Evolutionary conservation across 2,797 vertebrate genomes (phyloP).

Genomic region (Valencia hispanica): DNA sequence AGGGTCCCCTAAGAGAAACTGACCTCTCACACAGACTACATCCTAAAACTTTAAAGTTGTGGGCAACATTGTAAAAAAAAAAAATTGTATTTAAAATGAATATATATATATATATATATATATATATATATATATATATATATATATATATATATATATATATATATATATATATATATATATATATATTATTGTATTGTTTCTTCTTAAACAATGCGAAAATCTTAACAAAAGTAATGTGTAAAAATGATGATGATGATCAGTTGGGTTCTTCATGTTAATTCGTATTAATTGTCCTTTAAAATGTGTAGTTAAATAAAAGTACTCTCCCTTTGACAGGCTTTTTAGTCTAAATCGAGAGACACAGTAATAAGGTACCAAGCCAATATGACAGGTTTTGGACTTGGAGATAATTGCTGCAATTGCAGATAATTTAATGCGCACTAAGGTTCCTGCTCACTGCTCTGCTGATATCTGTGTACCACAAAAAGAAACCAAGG

Average conservation of each 20-base stretch:
- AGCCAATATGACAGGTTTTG: conserved; percentile 42
- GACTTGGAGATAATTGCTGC: conserved; percentile 57
- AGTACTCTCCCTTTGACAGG: conserved; percentile 17
- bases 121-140: too few species aligned
- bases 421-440: conserved; percentile 63
- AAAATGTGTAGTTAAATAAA: conserved; percentile 18
- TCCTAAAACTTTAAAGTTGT: not conserved
- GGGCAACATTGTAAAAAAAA: too few species aligned
- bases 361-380: conserved; percentile 33
- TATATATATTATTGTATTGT: too few species aligned
- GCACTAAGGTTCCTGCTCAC: conserved; percentile 48
- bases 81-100: too few species aligned
- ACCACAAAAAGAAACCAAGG: conserved; percentile 19
- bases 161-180: too few species aligned
- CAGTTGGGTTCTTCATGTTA: not conserved
- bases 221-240: not conserved
- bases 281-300: not conserved
- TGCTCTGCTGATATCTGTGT: conserved; percentile 52
- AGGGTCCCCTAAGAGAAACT: not conserved
- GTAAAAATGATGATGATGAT: not conserved
- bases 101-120: too few species aligned
- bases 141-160: too few species aligned
- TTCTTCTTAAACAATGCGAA: not conserved
- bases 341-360: conserved; percentile 29
- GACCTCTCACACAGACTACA: not conserved